Conservation (phyloP, 92 coral and sea anemone genomes). For the Palythoa grandiflora region DNA sequence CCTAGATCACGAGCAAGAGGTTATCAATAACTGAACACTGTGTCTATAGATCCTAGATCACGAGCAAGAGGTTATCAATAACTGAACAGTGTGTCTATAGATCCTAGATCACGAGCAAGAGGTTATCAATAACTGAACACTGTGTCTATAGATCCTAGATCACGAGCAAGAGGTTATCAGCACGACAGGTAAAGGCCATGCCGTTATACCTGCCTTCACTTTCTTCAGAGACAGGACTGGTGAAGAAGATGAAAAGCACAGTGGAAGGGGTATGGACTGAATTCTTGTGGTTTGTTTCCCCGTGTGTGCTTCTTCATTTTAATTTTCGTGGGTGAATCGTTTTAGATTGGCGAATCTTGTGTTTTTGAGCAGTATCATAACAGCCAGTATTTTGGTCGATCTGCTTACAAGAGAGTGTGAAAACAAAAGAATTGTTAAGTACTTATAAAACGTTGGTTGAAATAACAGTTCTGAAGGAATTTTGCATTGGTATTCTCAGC, state of each 20-base stretch:
- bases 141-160: conserved; percentile 77
- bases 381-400: too few species aligned
- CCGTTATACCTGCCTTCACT: conserved; percentile 95
- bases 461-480: too few species aligned
- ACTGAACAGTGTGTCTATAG: conserved; percentile 50
- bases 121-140: conserved; percentile 52
- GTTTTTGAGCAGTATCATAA: too few species aligned
- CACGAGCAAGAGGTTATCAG: conserved; percentile 91
- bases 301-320: too few species aligned
- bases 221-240: conserved; percentile 91
- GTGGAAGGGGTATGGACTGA: conserved; percentile 75
- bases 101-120: conserved; percentile 90
- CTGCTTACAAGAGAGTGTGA: too few species aligned
- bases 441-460: too few species aligned
- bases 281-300: not conserved
- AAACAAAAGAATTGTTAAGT: too few species aligned
- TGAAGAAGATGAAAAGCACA: conserved; percentile 88
- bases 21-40: conserved; percentile 45
- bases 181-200: conserved; percentile 90
- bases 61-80: conserved; percentile 90
- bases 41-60: conserved; percentile 81
- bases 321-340: too few species aligned
- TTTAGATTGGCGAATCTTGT: too few species aligned
- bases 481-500: too few species aligned
- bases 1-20: conserved; percentile 88